Conservation (phyloP, 2,888 invertebrate species). For the Tetranychus piercei region DNA sequence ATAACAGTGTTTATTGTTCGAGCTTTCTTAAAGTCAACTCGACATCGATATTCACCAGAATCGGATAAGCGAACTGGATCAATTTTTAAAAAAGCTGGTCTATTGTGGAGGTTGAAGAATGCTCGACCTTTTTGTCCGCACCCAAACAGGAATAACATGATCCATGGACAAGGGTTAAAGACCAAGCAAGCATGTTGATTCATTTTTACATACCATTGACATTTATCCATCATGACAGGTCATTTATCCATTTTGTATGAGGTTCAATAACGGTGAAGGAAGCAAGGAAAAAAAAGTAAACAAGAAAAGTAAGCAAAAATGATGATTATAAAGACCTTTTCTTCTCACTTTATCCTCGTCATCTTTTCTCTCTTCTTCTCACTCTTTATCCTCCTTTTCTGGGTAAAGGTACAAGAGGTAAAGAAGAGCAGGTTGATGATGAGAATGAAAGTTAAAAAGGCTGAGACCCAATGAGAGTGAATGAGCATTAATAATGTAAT, state of each 20-base stretch:
- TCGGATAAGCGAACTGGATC: slow-evolving; percentile 36
- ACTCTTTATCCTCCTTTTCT: no score
- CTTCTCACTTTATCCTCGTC: no score
- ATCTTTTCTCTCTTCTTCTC: no score
- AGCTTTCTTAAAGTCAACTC: slow-evolving; percentile 70
- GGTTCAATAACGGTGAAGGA: not conserved
- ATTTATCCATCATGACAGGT: not conserved
- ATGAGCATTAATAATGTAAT: not conserved
- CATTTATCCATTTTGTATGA: not conserved
- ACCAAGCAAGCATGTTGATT: not conserved
- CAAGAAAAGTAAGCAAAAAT: not conserved
- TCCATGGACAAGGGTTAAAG: not conserved
- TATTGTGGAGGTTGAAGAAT: slow-evolving; percentile 13
- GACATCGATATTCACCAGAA: slow-evolving; percentile 65
- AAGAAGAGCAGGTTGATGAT: not conserved
- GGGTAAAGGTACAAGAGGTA: no score
- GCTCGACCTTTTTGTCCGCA: slow-evolving; percentile 6
- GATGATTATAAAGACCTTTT: no score
- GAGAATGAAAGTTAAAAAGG: not conserved
- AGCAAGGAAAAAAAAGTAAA: not conserved
- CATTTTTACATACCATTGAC: not conserved
- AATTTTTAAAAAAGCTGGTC: slow-evolving; percentile 27
- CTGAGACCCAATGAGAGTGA: not conserved
- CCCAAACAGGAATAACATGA: not conserved
- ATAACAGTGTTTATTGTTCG: slow-evolving; percentile 69